phyloP scores from a whole-genome alignment of 2,113 vertebrate species.

The Pycnonotus jocosus region DNA sequence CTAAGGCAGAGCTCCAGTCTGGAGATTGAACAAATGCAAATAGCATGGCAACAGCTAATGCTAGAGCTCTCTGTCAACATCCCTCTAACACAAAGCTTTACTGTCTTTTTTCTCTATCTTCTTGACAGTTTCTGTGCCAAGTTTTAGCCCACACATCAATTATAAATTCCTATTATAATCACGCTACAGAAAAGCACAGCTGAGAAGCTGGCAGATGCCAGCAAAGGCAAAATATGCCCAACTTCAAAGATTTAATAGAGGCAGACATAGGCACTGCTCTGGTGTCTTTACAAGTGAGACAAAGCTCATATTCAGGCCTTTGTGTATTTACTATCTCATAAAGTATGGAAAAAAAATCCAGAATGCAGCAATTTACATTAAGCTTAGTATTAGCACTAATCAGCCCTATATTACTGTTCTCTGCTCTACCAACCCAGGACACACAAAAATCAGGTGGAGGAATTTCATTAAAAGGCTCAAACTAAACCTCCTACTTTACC shows the following conservation, averaged over 20 bases:
- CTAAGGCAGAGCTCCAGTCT: neutral
- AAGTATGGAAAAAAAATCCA: neutral
- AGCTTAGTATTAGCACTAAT: neutral
- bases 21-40: neutral
- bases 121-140: constrained; percentile 31
- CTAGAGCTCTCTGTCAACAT: neutral
- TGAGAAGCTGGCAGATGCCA: neutral
- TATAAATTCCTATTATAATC: constrained; percentile 18
- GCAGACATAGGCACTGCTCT: neutral
- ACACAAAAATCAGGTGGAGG: neutral
- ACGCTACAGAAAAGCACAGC: neutral
- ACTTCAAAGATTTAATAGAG: neutral
- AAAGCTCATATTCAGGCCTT: neutral
- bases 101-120: neutral
- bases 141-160: constrained; percentile 44
- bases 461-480: neutral
- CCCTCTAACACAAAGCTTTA: constrained; percentile 15
- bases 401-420: neutral
- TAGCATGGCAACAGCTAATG: neutral
- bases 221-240: neutral
- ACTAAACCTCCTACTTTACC: neutral
- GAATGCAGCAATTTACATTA: neutral
- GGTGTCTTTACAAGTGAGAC: neutral
- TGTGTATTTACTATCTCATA: neutral
- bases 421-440: neutral